Conservation (phyloP, 2,888 invertebrate genomes). For the Graphium colonna region DNA sequence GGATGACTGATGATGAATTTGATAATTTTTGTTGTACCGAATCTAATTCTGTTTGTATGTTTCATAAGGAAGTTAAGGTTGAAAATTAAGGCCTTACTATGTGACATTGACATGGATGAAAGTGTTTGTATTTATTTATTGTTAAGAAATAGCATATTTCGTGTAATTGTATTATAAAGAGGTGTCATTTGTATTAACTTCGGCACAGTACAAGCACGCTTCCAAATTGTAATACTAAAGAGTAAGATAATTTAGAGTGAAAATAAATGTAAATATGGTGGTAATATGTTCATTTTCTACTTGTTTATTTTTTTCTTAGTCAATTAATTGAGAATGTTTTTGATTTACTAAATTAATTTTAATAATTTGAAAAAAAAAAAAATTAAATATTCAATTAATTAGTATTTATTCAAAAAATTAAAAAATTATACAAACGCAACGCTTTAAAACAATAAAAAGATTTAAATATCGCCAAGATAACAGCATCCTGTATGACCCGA, state of each 20-base stretch:
- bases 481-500: too few species aligned
- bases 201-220: conserved; percentile 31
- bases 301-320: conserved; percentile 21
- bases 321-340: too few species aligned
- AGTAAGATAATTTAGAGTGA: conserved; percentile 32
- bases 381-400: too few species aligned
- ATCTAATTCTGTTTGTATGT: not conserved
- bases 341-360: too few species aligned
- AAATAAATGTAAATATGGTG: conserved; percentile 58
- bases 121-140: conserved; percentile 50
- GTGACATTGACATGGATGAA: not conserved
- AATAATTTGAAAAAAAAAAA: too few species aligned
- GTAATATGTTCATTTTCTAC: conserved; percentile 37
- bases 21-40: not conserved
- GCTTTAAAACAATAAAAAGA: too few species aligned
- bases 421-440: too few species aligned
- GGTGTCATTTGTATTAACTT: conserved; percentile 24
- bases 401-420: too few species aligned
- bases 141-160: conserved; percentile 46
- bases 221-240: conserved; percentile 38
- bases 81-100: not conserved
- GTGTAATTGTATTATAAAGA: conserved; percentile 40
- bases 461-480: too few species aligned
- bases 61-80: too few species aligned
- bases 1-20: not conserved